These are phyloP conservation scores for Heliconius hermathena DNA, from an alignment of 1,140 invertebrate species.

Conservation along the genomic window DNA sequence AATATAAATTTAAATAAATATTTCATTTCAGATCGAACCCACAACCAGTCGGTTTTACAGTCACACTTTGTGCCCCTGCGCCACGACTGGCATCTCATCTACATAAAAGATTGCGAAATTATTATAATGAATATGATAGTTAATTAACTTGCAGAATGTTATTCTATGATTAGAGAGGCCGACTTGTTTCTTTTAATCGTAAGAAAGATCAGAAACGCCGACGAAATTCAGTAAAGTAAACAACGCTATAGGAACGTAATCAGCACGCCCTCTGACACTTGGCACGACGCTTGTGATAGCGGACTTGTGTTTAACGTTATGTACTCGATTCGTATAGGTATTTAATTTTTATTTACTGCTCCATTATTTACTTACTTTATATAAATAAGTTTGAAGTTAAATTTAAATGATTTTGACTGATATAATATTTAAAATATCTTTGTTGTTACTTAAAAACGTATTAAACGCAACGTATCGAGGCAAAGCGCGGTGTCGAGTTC, in stretches of 20 bases:
- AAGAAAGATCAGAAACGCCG: constrained; percentile 58
- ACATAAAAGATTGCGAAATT: constrained; percentile 22
- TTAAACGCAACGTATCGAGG: too few species aligned
- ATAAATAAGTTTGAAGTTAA: too few species aligned
- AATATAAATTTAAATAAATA: too few species aligned
- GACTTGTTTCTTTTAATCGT: constrained; percentile 54
- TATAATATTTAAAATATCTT: too few species aligned
- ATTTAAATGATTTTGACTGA: too few species aligned
- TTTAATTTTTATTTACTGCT: not conserved
- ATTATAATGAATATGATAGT: constrained; percentile 29
- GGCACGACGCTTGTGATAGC: constrained; percentile 51
- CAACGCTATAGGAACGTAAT: constrained; percentile 57
- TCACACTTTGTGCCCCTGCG: too few species aligned
- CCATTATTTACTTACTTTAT: not conserved
- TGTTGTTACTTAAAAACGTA: too few species aligned
- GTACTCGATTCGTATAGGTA: constrained; percentile 8
- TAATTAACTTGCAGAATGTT: constrained; percentile 16
- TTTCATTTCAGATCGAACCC: too few species aligned
- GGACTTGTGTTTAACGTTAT: constrained; percentile 20
- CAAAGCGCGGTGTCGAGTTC: too few species aligned
- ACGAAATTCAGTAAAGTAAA: constrained; percentile 53
- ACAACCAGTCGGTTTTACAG: too few species aligned
- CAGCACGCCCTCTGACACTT: constrained; percentile 67
- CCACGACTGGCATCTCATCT: not conserved
- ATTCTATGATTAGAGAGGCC: constrained; percentile 27